Evolutionary conservation across 2,888 invertebrate genomes (phyloP).

Genomic region (Resseliella maxima): DNA sequence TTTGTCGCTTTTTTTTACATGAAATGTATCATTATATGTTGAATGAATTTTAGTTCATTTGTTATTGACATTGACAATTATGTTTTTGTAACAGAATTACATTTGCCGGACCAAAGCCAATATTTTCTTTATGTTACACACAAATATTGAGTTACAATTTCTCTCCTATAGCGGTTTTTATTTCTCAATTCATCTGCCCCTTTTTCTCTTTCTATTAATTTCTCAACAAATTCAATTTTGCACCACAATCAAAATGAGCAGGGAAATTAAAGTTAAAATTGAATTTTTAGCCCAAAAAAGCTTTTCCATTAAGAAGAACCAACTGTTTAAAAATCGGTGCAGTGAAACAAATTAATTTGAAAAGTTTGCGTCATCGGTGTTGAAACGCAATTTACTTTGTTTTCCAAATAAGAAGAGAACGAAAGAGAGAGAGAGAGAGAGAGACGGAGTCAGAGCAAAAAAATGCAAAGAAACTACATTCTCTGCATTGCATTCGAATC

Average conservation of each 20-base stretch:
- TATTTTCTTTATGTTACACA: too few relatives aligned
- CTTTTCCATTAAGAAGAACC: background rate
- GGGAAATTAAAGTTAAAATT: background rate
- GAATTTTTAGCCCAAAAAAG: background rate
- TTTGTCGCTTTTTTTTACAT: too few relatives aligned
- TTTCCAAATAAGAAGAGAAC: background rate
- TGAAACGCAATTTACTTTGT: background rate
- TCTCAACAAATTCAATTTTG: too few relatives aligned
- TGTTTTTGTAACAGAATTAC: too few relatives aligned
- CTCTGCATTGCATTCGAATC: background rate
- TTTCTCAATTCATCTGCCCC: too few relatives aligned
- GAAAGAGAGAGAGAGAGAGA: background rate
- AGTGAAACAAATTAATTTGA: background rate
- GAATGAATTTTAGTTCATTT: too few relatives aligned
- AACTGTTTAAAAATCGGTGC: background rate
- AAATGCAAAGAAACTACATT: background rate
- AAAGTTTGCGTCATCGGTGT: constrained; percentile 26
- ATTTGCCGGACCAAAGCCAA: too few relatives aligned
- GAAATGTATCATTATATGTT: too few relatives aligned
- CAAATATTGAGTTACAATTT: too few relatives aligned
- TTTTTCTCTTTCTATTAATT: too few relatives aligned
- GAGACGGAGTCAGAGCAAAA: background rate
- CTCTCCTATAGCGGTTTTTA: too few relatives aligned
- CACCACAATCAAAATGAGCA: background rate
- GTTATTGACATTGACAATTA: too few relatives aligned